Percentiles rank a stretch among this genome's conserved stretches.
These are phyloP conservation scores for Ambastaia sidthimunki DNA, from an alignment of 2,797 vertebrate genomes.

Conservation along the genomic window DNA sequence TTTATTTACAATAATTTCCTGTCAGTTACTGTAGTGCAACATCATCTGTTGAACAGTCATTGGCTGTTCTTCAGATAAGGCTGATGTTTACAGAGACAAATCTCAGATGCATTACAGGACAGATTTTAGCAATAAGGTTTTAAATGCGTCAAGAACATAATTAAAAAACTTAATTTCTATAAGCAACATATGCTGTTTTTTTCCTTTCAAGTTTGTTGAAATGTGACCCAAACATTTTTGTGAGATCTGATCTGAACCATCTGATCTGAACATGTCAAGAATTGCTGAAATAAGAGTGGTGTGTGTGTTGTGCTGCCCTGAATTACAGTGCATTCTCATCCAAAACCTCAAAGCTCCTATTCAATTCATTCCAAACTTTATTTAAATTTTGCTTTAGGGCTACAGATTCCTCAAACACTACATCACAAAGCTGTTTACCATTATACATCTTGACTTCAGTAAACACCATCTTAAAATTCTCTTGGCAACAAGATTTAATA, in stretches of 20 bases:
- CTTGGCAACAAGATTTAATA: not conserved
- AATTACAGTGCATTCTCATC: slow-evolving; percentile 63
- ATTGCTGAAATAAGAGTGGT: no score
- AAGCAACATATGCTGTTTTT: no score
- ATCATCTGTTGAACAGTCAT: slow-evolving; percentile 28
- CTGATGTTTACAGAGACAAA: no score
- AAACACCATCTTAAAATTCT: not conserved
- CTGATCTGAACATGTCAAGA: no score
- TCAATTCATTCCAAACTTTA: slow-evolving; percentile 63
- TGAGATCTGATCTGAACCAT: no score
- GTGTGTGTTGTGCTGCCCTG: slow-evolving; percentile 48
- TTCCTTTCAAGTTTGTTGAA: no score
- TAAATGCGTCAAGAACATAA: no score
- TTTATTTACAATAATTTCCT: not conserved
- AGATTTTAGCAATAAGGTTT: no score
- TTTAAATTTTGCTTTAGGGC: slow-evolving; percentile 61
- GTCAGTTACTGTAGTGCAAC: not conserved
- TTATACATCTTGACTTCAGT: not conserved
- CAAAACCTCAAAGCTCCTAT: slow-evolving; percentile 65
- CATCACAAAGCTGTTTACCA: not conserved
- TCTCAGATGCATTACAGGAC: no score
- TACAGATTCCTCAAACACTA: not conserved
- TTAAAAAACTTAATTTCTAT: no score
- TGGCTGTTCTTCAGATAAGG: no score
- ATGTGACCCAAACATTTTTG: no score